Evolutionary conservation across 2,113 vertebrate genomes (phyloP), one percentile per base, ranked within the genome.

Genomic region (Lagopus leucura): DNA sequence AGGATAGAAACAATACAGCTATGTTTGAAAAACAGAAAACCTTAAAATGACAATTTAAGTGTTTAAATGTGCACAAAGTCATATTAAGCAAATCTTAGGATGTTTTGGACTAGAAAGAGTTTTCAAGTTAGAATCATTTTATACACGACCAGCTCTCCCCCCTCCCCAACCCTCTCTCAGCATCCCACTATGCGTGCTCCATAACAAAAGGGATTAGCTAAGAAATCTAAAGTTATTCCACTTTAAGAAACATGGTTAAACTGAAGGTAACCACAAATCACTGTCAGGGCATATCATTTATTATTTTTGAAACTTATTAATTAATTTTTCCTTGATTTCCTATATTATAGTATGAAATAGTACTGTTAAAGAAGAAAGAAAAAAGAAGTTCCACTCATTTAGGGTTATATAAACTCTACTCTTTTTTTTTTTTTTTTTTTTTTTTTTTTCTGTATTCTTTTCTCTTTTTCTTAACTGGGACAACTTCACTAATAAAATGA

Each of bases 31-130:
- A 77, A 17, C 82, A 90, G 70, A 87, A 86, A 94, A 79, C 32
- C 30, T 86, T 74, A 93, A 78, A 88, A 94, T 42, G 77, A 95
- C 85, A 95, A 89, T 92, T 84, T 86, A 96, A 95, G 80, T 86
- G 80, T 90, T 93, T 89, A 92, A 96, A 96, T 94, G 77, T 82
- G 43, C 47, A 84, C 27, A 17, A 89, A 63, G 38, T 73, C 70
- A 77, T 91, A 84, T 82, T 88, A 73, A 86, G 40, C 45, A 97
- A 96, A 92, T 89, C 27, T 94, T 85, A 91, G 67, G 76, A 75
- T 92, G 32, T 94, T 94, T 96, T 89, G 61, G 34, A 89, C 76
- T 79, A 79, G 77, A 60, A 93, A 87, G 78, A 43, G 17, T 89
- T 92, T 74, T 83, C 36, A 88, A 50, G 27, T 72, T 87, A 20